Evolutionary conservation across 2,888 invertebrate genomes (phyloP), one percentile per base, ranked within the genome.

Genomic region (Lithosia quadra): DNA sequence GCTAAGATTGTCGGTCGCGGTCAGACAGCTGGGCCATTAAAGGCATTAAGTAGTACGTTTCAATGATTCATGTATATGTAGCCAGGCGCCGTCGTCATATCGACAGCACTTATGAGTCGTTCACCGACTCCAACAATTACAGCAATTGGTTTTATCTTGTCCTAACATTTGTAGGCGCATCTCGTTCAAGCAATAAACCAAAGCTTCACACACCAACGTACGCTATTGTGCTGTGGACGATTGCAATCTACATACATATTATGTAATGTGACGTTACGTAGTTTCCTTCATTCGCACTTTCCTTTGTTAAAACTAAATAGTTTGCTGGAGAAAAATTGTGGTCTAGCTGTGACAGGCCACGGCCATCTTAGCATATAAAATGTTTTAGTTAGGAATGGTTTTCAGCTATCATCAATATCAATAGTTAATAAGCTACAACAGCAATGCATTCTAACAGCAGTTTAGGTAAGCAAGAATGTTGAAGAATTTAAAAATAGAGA

Each of bases 91-190:
- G 83, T 72, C 76, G 72, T 57, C 67, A 77, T 83, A 83, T 84
- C 83, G 86, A 84, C 77, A 83, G 77, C 84, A 84, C 85, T 88
- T 84, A 80, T 69, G 76, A 79, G 75, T 84, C 79, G 83, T 81
- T 81, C 79, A 77, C 79, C 79, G 84, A 77, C 80, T 82, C 83
- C 79, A 79, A 80, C 86, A 89, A 90, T 91, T 90, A 90, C 83
- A 84, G 84, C 80, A 87, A 89, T 89, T 88, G 80, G 83, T 85
- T 80, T 88, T 89, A 87, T 88, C 84, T 84, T 78, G 73, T 72
- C 74, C 86, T 84, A 81, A 79, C 82, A 79, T 85, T 71, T 76
- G 85, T 84, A 80, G 77, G 74, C 79, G 76, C 84, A 79, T 81
- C 86, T 83, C 75, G 78, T 81, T 82, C 78, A 70, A 81, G 76